Conservation (phyloP, 1,140 invertebrate species). For the Andricus grossulariae region DNA sequence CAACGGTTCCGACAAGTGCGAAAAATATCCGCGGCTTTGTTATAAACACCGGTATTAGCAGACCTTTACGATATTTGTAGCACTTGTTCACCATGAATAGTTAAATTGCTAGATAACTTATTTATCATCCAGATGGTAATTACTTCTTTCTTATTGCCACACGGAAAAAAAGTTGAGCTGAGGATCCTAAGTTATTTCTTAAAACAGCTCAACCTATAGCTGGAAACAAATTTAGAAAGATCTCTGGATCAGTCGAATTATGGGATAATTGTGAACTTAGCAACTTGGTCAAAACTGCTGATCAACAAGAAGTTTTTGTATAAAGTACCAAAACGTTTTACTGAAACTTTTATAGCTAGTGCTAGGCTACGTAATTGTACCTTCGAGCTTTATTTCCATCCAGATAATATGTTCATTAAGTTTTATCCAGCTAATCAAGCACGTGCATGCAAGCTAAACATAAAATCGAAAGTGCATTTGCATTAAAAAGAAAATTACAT, state of each 20-base stretch:
- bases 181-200: no score
- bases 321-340: no score
- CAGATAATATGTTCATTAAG: conserved; percentile 31
- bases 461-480: background rate
- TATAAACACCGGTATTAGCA: conserved; percentile 50
- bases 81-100: conserved; percentile 34
- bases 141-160: no score
- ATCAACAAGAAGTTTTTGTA: no score
- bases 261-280: no score
- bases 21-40: conserved; percentile 43
- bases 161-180: no score
- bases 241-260: no score
- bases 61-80: conserved; percentile 45
- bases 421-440: conserved; percentile 19
- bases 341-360: background rate
- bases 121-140: background rate
- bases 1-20: conserved; percentile 43
- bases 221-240: no score
- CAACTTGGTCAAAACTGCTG: no score
- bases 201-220: no score
- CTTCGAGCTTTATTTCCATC: conserved; percentile 18
- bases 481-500: background rate
- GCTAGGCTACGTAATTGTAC: background rate
- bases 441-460: background rate
- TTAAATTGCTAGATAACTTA: background rate